These are phyloP conservation scores for Sebastes cheni DNA, from an alignment of 2,797 vertebrate genomes.

Conservation along the genomic window DNA sequence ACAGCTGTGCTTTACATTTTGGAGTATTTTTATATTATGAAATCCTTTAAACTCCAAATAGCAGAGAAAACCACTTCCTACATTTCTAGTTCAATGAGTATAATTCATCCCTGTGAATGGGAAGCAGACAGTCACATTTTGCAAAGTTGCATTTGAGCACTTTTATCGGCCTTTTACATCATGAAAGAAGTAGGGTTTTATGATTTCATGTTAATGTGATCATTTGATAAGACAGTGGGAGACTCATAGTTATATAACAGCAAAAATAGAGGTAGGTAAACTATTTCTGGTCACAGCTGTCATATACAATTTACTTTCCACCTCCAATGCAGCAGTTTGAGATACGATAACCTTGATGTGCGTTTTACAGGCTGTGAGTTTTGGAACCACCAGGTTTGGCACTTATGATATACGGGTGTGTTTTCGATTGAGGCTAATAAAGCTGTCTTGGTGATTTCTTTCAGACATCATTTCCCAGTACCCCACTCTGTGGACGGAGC, in stretches of 20 bases:
- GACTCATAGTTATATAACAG: not conserved
- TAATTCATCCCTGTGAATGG: not conserved
- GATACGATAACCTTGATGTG: constrained; percentile 55
- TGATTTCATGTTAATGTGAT: constrained; percentile 5
- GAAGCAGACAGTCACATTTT: not conserved
- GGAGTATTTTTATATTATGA: not conserved
- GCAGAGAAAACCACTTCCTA: not conserved
- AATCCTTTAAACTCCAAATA: not conserved
- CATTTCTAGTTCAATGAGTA: not conserved
- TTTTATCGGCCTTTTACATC: not conserved
- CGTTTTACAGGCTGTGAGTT: constrained; percentile 58
- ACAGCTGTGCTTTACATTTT: not conserved
- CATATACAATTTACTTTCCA: constrained; percentile 14
- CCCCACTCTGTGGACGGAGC: constrained; percentile 95
- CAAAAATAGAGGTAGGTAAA: not conserved
- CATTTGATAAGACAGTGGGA: constrained; percentile 3
- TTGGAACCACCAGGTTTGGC: constrained; percentile 55
- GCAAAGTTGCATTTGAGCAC: not conserved
- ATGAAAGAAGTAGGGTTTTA: not conserved
- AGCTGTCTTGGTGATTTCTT: constrained; percentile 48
- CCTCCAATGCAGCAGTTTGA: constrained; percentile 32
- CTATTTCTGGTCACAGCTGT: constrained; percentile 31
- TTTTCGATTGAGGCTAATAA: constrained; percentile 62
- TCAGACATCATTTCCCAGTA: constrained; percentile 93
- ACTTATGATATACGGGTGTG: constrained; percentile 35